These are phyloP conservation scores for Hydrocynus forskahlii DNA, from an alignment of 2,797 vertebrate species.

Conservation along the genomic window DNA sequence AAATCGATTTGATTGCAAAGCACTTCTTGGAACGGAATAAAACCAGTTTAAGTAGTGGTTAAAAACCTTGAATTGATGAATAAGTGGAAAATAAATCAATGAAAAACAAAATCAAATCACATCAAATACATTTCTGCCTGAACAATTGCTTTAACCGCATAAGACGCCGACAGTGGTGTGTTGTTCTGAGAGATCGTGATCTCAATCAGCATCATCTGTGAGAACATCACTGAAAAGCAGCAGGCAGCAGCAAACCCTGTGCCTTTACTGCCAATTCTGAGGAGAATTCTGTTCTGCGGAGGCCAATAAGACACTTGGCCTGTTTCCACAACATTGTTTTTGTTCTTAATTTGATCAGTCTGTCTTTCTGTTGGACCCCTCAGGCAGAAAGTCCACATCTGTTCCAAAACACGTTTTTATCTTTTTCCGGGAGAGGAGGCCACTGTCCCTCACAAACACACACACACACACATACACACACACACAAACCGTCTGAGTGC, in stretches of 20 bases:
- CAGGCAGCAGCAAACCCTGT: neutral
- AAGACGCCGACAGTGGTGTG: too few relatives aligned
- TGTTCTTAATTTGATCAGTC: constrained; percentile 46
- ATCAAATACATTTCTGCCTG: too few relatives aligned
- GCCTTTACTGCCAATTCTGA: constrained; percentile 2
- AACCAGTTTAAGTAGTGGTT: too few relatives aligned
- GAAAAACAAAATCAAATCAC: too few relatives aligned
- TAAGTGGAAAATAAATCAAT: too few relatives aligned
- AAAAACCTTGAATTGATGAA: too few relatives aligned
- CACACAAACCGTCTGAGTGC: neutral
- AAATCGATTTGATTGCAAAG: too few relatives aligned
- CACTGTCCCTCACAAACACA: constrained; percentile 7
- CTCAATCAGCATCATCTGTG: too few relatives aligned
- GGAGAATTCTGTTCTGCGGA: neutral
- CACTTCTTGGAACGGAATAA: too few relatives aligned
- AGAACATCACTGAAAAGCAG: neutral
- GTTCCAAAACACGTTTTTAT: constrained; percentile 41
- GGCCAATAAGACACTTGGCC: constrained; percentile 25
- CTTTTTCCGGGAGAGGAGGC: constrained; percentile 3
- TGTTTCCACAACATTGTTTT: constrained; percentile 31
- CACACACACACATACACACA: constrained; percentile 34
- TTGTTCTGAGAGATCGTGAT: too few relatives aligned
- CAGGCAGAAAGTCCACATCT: constrained; percentile 46
- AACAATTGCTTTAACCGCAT: too few relatives aligned
- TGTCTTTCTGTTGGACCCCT: constrained; percentile 38